Evolutionary conservation across 2,888 invertebrate genomes (phyloP), one percentile per base, ranked within the genome.

Genomic region (Cosmopolites sordidus): DNA sequence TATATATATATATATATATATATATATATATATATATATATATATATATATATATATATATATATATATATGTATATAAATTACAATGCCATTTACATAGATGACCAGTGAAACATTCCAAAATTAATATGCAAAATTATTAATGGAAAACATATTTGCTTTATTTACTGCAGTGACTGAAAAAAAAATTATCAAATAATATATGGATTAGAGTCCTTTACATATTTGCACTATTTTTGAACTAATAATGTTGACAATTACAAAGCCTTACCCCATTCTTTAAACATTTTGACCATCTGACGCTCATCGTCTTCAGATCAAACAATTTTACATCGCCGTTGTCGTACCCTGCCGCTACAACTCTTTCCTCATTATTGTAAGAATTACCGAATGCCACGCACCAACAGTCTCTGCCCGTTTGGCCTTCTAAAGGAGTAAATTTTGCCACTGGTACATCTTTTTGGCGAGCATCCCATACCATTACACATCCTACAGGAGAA

Each of bases 241-340:
- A 27, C 9, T 5, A 27, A 27, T 27, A 27, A 5, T 5, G 9
- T 9, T 6, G 27, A 27, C 6, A 33, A 33, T 6, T 12, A 5
- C n/a, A 12, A n/a, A 6, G 11, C 4, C 6, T 29, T 16, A 18
- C 85, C 62, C 96, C 96, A 78, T 95, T 95, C 69, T 89, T 91
- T 39, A 95, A 76, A 71, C 94, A 92, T 44, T 87, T 87, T 68
- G 96, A 94, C 95, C 95, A 97, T 66, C 84, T 77, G 0, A 94
- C 74, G 0, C 83, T 78, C 86, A 95, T 89, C 3, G 83, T 83
- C 54, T 87, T 81, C 17, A 97, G 76, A 72, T 97, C 95, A 70
- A 92, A 96, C 75, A 97, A 81, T 75, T 96, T 97, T 1, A 97
- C 74, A 69, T 97, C 97, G 0, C 97, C 97, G 72, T 97, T 97